These are phyloP conservation scores for Danio kyathit DNA, from an alignment of 2,797 vertebrate species.

Conservation along the genomic window DNA sequence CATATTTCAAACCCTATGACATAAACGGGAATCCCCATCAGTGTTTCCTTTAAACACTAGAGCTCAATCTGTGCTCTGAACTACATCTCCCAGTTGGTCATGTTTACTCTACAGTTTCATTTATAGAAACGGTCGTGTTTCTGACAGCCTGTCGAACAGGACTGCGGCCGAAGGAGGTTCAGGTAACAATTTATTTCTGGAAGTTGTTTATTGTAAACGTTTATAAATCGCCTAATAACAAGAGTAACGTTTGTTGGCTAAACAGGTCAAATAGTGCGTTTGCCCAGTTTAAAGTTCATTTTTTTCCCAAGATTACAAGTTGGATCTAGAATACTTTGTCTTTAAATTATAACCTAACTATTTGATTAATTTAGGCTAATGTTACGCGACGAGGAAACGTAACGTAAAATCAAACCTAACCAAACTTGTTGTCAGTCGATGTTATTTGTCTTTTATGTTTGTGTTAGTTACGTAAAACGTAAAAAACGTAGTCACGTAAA, in stretches of 20 bases:
- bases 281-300: background rate
- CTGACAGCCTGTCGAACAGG: background rate
- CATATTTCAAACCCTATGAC: background rate
- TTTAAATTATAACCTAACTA: background rate
- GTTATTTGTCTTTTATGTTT: background rate
- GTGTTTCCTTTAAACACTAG: too few relatives aligned
- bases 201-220: conserved; percentile 25
- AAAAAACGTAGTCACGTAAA: background rate
- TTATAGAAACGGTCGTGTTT: background rate
- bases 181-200: conserved; percentile 55
- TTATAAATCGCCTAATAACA: background rate
- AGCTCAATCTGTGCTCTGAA: background rate
- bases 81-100: conserved; percentile 52
- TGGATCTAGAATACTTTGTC: background rate
- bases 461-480: background rate
- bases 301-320: background rate
- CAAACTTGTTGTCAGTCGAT: background rate
- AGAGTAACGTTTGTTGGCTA: too few relatives aligned
- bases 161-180: background rate
- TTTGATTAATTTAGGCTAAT: background rate
- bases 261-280: background rate
- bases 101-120: background rate
- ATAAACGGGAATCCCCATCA: background rate
- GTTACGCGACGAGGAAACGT: background rate
- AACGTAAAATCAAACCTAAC: background rate